Evolutionary conservation across 37 sponge, comb jelly and placozoan species (phyloP), one percentile per base, ranked within the genome.

Genomic region (Theonella swinhoei): DNA sequence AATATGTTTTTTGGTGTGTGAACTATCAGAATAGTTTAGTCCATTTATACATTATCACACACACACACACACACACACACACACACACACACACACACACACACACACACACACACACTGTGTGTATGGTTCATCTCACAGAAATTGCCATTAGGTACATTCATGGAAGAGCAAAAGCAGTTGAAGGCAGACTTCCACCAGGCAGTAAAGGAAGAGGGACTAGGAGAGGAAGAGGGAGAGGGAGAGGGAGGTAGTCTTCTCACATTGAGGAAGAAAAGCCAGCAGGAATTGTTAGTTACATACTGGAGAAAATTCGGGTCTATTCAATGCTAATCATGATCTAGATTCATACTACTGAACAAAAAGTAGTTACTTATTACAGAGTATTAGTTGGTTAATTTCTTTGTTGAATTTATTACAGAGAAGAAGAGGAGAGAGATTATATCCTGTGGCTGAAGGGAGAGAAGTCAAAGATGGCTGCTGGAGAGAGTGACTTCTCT

Each of bases 371-470:
- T n/a, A n/a, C n/a, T n/a, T n/a, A n/a, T n/a, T n/a, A n/a, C n/a
- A n/a, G n/a, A n/a, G n/a, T n/a, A n/a, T n/a, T n/a, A n/a, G n/a
- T n/a, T n/a, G n/a, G n/a, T n/a, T n/a, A n/a, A n/a, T n/a, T n/a
- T n/a, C n/a, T n/a, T n/a, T n/a, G n/a, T n/a, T n/a, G n/a, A n/a
- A n/a, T n/a, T n/a, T n/a, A n/a, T n/a, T 47, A 14, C 14, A 47
- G 54, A 47, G 81, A 74, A 47, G 60, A 78, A 26, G 98, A 97
- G 66, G 95, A 97, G 64, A 78, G 68, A 33, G 95, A 88, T 39
- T 97, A 97, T 67, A 32, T 75, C 25, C 74, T 79, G 62, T 97
- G 98, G 98, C 61, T 97, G 84, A 92, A 87, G 63, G 94, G 94
- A 36, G 64, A 91, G 67, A 85, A 61, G 84, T 87, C 31, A 14